phyloP scores from a whole-genome alignment of 2,797 vertebrate species.

The Alauda arvensis region DNA sequence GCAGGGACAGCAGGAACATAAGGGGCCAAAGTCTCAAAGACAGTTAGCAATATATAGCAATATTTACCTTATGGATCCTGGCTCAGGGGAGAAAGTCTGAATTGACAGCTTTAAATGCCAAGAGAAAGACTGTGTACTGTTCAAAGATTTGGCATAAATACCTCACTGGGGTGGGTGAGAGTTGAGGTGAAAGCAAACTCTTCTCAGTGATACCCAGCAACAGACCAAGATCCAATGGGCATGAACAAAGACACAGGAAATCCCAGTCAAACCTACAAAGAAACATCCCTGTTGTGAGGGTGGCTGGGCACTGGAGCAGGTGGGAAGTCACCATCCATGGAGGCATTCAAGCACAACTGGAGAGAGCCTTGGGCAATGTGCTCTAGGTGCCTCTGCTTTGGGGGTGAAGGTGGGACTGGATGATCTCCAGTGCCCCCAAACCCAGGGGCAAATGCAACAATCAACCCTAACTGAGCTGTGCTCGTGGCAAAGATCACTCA shows the following conservation, averaged over 20 bases:
- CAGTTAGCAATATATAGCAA: neutral
- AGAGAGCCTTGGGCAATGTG: neutral
- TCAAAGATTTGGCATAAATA: neutral
- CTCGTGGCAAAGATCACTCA: neutral
- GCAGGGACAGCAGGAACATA: neutral
- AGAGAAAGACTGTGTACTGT: neutral
- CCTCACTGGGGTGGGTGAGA: neutral
- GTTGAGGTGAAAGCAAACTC: neutral
- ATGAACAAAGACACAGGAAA: neutral
- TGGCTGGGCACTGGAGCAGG: neutral
- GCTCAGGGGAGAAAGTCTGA: neutral
- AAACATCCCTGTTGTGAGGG: neutral
- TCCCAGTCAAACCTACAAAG: neutral
- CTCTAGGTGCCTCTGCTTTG: neutral
- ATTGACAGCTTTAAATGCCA: neutral
- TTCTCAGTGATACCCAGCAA: neutral
- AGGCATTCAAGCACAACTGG: neutral
- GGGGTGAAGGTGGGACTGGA: neutral
- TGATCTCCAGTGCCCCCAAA: neutral
- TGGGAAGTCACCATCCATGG: neutral
- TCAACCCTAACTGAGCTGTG: neutral
- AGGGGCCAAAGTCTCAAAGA: neutral
- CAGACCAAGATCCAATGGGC: rapidly evolving
- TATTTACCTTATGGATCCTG: neutral
- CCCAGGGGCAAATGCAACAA: neutral